These are phyloP conservation scores for Lipotes vexillifer DNA, from an alignment of 2,113 vertebrate species.

Conservation along the genomic window DNA sequence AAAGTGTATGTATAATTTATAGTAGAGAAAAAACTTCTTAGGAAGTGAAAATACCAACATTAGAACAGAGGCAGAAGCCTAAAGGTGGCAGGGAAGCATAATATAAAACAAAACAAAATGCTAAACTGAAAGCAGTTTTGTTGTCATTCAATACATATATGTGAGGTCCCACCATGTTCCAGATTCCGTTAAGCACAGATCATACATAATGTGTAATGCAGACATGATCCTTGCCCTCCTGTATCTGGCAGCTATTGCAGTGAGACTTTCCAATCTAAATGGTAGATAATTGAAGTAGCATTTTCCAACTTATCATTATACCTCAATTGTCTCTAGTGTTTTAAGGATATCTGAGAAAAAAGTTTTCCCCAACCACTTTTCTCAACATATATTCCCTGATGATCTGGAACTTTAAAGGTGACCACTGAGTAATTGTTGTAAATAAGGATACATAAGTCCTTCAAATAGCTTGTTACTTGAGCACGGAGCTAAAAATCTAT, in stretches of 20 bases:
- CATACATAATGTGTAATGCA: background rate
- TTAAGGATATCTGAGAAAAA: background rate
- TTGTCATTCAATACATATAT: background rate
- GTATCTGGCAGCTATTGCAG: background rate
- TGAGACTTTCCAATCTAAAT: background rate
- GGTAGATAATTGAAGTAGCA: background rate
- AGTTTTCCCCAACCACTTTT: background rate
- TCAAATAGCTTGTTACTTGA: background rate
- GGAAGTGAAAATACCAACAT: background rate
- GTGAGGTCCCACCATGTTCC: background rate
- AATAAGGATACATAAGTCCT: background rate
- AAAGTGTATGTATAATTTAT: background rate
- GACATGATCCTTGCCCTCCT: background rate
- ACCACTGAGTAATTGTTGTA: background rate
- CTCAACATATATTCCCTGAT: background rate
- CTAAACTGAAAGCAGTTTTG: background rate
- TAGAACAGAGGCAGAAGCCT: background rate
- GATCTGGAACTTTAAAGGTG: background rate
- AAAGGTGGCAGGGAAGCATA: background rate
- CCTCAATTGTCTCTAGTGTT: background rate
- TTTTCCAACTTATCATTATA: background rate
- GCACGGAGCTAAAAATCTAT: background rate
- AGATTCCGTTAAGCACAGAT: background rate
- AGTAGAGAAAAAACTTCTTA: background rate
- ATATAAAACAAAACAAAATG: background rate